Evolutionary conservation across 2,797 vertebrate species (phyloP), one percentile per base, ranked within the genome.

Genomic region (Melanotaenia trifasciata): DNA sequence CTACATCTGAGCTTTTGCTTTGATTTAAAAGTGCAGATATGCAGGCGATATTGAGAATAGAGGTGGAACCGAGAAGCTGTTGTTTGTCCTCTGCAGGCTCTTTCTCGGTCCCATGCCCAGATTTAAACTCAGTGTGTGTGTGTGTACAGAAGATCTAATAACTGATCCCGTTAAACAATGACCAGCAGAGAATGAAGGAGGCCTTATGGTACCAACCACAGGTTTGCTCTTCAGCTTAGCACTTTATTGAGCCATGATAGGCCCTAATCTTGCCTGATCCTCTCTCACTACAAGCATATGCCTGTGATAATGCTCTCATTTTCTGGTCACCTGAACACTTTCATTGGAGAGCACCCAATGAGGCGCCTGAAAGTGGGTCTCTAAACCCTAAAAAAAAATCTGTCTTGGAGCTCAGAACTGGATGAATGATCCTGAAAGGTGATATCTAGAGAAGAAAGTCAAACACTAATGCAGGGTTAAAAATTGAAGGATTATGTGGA

Each of bases 301-400:
- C 75, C 89, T 88, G 79, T 89, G 85, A 94, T 94, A 94, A 94
- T 93, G 85, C 93, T 76, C 90, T 93, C 75, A 91, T 94, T 94
- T 94, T 94, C 92, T 93, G 94, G 91, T 94, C 90, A 95, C 93
- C 93, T 93, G 93, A 94, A 76, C 92, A 84, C 91, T 94, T 94
- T 94, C 90, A 94, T 35, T 76, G 65, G 58, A 69, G 83, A 79
- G 81, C 87, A 87, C 87, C 90, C 87, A 9, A 64, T 33, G 67
- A 82, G 87, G 64, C 67, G 45, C 67, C 74, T 75, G 79, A 88
- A 78, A 88, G 67, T 71, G 70, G 86, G 83, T 85, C 86, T 79
- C 80, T 87, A 86, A 90, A 83, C 64, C 89, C 66, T 70, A 3
- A 1, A 72, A 74, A 68, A 76, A 78, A 78, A 74, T 81, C 84